Evolutionary conservation across 2,797 vertebrate species (phyloP).

Genomic region (Aplochiton taeniatus): DNA sequence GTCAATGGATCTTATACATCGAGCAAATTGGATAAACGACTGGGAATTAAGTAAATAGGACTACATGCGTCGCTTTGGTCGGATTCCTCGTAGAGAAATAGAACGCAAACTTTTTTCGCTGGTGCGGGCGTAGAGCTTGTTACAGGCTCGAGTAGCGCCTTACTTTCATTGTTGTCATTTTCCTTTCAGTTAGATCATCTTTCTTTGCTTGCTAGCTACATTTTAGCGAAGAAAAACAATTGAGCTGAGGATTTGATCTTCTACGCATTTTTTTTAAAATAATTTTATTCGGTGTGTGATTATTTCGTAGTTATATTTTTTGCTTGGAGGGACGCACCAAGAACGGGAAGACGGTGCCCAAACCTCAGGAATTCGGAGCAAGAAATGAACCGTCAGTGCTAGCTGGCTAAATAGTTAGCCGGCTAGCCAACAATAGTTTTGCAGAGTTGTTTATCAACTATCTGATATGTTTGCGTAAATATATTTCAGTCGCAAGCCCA

Average conservation of each 20-base stretch:
- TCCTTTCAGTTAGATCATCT: not conserved
- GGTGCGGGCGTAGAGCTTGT: constrained; percentile 6
- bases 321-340: not conserved
- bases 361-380: constrained; percentile 52
- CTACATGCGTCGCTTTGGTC: constrained; percentile 29
- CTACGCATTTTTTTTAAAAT: not conserved
- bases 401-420: constrained; percentile 39
- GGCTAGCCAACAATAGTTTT: not conserved
- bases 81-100: constrained; percentile 17
- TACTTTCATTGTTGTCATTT: constrained; percentile 15
- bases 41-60: constrained; percentile 14
- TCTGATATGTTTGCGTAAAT: not conserved
- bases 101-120: constrained; percentile 47
- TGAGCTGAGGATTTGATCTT: not conserved
- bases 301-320: not conserved
- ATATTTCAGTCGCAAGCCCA: no score
- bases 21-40: constrained; percentile 20
- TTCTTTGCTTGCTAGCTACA: not conserved
- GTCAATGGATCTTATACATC: constrained; percentile 20
- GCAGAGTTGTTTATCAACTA: not conserved
- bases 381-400: constrained; percentile 37
- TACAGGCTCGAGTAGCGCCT: not conserved
- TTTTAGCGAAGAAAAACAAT: not conserved
- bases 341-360: constrained; percentile 15
- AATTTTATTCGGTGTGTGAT: constrained; percentile 1